phyloP scores from a whole-genome alignment of 2,888 invertebrate genomes.

The Caenorhabditis sp. region DNA sequence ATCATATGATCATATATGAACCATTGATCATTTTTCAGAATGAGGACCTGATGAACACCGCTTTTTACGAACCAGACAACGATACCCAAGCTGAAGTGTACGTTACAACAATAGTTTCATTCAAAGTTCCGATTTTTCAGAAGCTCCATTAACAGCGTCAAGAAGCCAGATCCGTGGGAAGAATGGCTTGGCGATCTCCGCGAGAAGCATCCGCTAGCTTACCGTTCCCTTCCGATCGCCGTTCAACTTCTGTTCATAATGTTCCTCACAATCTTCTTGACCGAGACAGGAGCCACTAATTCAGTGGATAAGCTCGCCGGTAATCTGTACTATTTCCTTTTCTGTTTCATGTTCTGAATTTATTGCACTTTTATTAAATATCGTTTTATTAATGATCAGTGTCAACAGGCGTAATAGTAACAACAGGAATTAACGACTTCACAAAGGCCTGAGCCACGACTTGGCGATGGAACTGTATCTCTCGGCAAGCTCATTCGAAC shows the following conservation, averaged over 20 bases:
- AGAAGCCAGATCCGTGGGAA: constrained; percentile 21
- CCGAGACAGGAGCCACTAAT: constrained; percentile 6
- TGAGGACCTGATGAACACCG: constrained; percentile 43
- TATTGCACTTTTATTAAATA: neutral
- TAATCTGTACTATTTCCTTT: constrained; percentile 21
- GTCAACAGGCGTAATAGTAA: constrained; percentile 8
- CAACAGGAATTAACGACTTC: neutral
- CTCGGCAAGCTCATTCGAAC: constrained; percentile 5
- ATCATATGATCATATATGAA: neutral
- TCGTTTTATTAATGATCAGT: neutral
- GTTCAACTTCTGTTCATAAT: constrained; percentile 21
- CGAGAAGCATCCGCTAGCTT: constrained; percentile 23
- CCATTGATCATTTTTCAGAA: neutral
- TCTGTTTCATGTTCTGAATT: constrained; percentile 37
- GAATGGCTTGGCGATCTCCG: constrained; percentile 9
- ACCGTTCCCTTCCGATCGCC: constrained; percentile 1
- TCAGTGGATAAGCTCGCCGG: constrained; percentile 13
- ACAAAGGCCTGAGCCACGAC: constrained; percentile 49
- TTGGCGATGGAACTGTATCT: constrained; percentile 48
- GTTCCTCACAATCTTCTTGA: neutral
- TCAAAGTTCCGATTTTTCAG: neutral
- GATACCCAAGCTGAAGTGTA: constrained; percentile 22
- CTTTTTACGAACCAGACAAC: constrained; percentile 44
- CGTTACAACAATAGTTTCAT: neutral
- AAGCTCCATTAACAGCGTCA: neutral